Percentiles rank a stretch among this genome's conserved stretches.
These are phyloP conservation scores for Poeciliopsis infans DNA, from an alignment of 2,797 vertebrate genomes.

Conservation along the genomic window DNA sequence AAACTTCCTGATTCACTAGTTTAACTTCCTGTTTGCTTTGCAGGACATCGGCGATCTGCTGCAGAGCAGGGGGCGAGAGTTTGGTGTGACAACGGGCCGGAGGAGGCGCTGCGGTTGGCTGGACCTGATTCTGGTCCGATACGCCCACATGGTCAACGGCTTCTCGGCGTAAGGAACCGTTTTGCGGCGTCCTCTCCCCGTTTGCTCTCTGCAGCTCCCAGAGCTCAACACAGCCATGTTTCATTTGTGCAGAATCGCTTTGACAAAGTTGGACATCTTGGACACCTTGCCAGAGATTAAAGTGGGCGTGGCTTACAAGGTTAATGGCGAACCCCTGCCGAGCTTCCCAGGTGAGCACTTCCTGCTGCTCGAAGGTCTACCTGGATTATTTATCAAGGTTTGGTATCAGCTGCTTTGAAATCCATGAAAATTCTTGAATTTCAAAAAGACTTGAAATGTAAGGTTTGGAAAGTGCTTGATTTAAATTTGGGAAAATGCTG, in stretches of 20 bases:
- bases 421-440: too few species aligned
- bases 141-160: slow-evolving; percentile 87
- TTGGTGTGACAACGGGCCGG: slow-evolving; percentile 85
- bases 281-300: slow-evolving; percentile 84
- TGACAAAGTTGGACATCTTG: slow-evolving; percentile 87
- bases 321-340: slow-evolving; percentile 79
- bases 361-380: background rate
- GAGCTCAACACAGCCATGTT: background rate
- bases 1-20: background rate
- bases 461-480: too few species aligned
- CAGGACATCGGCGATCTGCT: slow-evolving; percentile 79
- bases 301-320: slow-evolving; percentile 82
- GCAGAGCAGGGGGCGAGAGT: slow-evolving; percentile 81
- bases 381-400: background rate
- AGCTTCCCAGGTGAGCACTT: slow-evolving; percentile 80
- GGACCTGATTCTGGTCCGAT: slow-evolving; percentile 85
- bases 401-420: background rate
- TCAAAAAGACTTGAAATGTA: too few species aligned
- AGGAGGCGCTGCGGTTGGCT: slow-evolving; percentile 86
- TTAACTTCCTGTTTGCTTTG: background rate
- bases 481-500: too few species aligned
- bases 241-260: slow-evolving; percentile 76
- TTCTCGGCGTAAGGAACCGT: slow-evolving; percentile 82
- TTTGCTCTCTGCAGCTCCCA: background rate
- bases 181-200: background rate